Conservation (phyloP, 2,888 invertebrate species). For the Heliconius ethilla region DNA sequence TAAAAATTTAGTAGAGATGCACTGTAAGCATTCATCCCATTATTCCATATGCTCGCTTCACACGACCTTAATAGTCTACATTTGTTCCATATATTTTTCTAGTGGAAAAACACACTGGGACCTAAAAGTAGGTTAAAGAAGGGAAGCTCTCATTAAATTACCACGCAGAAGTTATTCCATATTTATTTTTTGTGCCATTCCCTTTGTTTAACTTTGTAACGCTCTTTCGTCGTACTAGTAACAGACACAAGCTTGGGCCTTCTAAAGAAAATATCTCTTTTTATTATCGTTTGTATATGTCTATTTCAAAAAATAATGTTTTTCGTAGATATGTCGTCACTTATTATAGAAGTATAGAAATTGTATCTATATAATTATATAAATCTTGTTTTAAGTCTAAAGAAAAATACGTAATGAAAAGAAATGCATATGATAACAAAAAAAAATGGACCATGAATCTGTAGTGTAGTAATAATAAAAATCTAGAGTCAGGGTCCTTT, state of each 20-base stretch:
- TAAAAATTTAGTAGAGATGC: background rate
- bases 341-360: too few relatives aligned
- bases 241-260: background rate
- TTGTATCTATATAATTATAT: too few relatives aligned
- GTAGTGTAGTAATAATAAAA: too few relatives aligned
- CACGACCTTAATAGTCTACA: conserved; percentile 1
- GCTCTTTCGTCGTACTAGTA: conserved; percentile 15
- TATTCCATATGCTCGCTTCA: background rate
- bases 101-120: conserved; percentile 10
- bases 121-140: conserved; percentile 25
- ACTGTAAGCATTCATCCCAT: background rate
- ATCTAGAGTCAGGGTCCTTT: too few relatives aligned
- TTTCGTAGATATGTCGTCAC: too few relatives aligned
- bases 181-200: conserved; percentile 11
- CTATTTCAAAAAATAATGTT: background rate
- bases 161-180: conserved; percentile 28
- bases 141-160: conserved; percentile 36
- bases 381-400: too few relatives aligned
- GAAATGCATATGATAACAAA: too few relatives aligned
- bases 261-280: background rate
- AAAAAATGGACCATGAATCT: too few relatives aligned
- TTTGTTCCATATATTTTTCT: conserved; percentile 18
- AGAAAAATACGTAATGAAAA: too few relatives aligned
- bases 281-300: background rate
- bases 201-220: conserved; percentile 15